Conservation (phyloP, 2,888 invertebrate species). For the Hydriomena furcata region DNA sequence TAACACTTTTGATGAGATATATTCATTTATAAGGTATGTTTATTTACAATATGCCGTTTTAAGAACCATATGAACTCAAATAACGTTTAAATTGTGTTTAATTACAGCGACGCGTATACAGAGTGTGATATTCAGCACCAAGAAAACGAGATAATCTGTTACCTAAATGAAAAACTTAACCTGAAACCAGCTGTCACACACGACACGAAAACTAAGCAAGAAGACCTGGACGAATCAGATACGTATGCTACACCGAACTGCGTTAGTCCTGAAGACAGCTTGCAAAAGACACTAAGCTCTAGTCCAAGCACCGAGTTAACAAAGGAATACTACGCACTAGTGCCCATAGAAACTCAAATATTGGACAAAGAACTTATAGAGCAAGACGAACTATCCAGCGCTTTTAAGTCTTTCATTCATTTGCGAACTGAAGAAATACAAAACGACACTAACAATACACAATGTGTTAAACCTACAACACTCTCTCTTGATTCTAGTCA, state of each 20-base stretch:
- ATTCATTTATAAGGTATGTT: constrained; percentile 78
- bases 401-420: constrained; percentile 75
- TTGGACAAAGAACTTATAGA: constrained; percentile 79
- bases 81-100: constrained; percentile 19
- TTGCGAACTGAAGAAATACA: constrained; percentile 53
- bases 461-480: constrained; percentile 63
- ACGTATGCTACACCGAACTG: constrained; percentile 76
- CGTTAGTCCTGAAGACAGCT: constrained; percentile 58
- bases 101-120: constrained; percentile 75
- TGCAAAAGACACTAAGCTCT: constrained; percentile 54
- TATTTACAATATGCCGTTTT: constrained; percentile 4
- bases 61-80: not conserved
- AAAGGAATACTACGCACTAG: constrained; percentile 70
- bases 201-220: constrained; percentile 45
- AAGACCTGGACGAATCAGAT: constrained; percentile 65
- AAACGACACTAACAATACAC: constrained; percentile 46
- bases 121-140: constrained; percentile 75
- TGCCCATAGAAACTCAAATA: constrained; percentile 64
- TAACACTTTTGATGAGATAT: constrained; percentile 78
- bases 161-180: constrained; percentile 60
- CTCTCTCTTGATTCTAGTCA: constrained; percentile 71
- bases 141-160: constrained; percentile 74
- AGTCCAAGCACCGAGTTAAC: constrained; percentile 71
- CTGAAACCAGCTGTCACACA: constrained; percentile 37
- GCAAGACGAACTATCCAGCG: constrained; percentile 78